A percentile compares a stretch with the other conserved stretches of the same genome.
Evolutionary conservation across 2,888 invertebrate genomes (phyloP).

Genomic region (Crossocerus cetratus): DNA sequence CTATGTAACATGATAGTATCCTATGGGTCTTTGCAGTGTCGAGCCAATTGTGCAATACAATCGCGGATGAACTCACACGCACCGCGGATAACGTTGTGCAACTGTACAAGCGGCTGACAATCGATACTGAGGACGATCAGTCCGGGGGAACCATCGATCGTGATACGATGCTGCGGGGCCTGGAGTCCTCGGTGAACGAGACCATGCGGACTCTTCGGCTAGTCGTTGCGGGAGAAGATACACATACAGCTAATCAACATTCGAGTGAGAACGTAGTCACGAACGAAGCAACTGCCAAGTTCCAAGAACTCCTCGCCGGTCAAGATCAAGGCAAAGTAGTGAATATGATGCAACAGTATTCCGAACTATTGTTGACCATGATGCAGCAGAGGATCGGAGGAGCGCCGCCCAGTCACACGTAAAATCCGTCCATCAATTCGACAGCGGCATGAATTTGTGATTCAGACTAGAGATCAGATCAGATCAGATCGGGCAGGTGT

Average conservation of each 20-base stretch:
- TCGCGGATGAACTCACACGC: conserved; percentile 82
- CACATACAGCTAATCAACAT: conserved; percentile 51
- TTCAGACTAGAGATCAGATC: not conserved
- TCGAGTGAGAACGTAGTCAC: conserved; percentile 61
- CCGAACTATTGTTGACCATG: conserved; percentile 80
- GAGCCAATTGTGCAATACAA: conserved; percentile 81
- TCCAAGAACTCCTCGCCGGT: conserved; percentile 77
- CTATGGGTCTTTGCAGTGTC: conserved; percentile 78
- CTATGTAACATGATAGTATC: not conserved
- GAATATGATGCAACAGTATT: conserved; percentile 82
- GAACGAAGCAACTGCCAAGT: conserved; percentile 78
- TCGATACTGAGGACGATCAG: conserved; percentile 77
- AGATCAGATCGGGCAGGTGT: too few species aligned
- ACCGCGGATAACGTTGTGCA: conserved; percentile 86
- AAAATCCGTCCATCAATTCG: conserved; percentile 58
- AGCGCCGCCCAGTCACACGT: conserved; percentile 69
- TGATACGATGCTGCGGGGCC: conserved; percentile 77
- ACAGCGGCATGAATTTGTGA: not conserved
- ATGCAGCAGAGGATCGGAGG: conserved; percentile 81
- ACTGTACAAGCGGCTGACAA: conserved; percentile 82
- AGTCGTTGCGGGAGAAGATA: conserved; percentile 66
- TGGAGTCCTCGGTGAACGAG: conserved; percentile 75
- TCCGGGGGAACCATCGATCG: conserved; percentile 68
- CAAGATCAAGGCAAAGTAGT: conserved; percentile 78
- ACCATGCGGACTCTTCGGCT: conserved; percentile 75